Conservation (phyloP, 2,797 vertebrate species). For the Melanotaenia trifasciata region DNA sequence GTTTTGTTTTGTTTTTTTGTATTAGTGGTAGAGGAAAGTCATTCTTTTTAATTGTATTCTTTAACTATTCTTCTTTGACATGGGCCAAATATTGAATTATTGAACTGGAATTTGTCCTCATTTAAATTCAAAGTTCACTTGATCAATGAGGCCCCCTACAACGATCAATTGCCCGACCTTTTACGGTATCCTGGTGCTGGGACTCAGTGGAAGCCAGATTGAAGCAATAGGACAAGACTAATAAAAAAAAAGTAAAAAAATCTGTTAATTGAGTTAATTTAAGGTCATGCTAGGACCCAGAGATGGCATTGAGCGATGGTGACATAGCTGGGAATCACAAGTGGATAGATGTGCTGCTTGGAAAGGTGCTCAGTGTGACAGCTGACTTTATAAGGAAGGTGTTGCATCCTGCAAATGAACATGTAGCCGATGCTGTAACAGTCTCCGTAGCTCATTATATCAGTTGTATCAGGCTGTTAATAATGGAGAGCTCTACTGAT, state of each 20-base stretch:
- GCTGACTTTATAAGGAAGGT: slow-evolving; percentile 64
- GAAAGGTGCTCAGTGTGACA: slow-evolving; percentile 57
- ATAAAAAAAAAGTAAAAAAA: neutral
- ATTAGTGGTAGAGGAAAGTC: too few relatives aligned
- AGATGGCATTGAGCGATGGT: slow-evolving; percentile 38
- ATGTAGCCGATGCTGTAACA: slow-evolving; percentile 35
- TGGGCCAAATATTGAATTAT: too few relatives aligned
- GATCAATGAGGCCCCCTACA: too few relatives aligned
- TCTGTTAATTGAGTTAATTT: slow-evolving; percentile 33
- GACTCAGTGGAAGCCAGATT: slow-evolving; percentile 4
- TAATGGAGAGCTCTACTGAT: neutral
- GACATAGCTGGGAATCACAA: slow-evolving; percentile 66
- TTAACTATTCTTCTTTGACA: too few relatives aligned
- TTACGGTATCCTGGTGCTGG: too few relatives aligned
- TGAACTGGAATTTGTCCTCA: too few relatives aligned
- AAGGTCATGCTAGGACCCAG: slow-evolving; percentile 60
- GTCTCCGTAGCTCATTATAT: slow-evolving; percentile 8
- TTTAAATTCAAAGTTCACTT: too few relatives aligned
- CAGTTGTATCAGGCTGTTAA: neutral
- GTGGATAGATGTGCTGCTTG: slow-evolving; percentile 57
- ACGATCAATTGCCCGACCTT: too few relatives aligned
- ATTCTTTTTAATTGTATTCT: too few relatives aligned
- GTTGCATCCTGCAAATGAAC: slow-evolving; percentile 61
- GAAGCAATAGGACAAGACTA: slow-evolving; percentile 6
- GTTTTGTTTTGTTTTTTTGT: too few relatives aligned